phyloP scores from a whole-genome alignment of 2,113 vertebrate species.

The Bostrychus sinensis region DNA sequence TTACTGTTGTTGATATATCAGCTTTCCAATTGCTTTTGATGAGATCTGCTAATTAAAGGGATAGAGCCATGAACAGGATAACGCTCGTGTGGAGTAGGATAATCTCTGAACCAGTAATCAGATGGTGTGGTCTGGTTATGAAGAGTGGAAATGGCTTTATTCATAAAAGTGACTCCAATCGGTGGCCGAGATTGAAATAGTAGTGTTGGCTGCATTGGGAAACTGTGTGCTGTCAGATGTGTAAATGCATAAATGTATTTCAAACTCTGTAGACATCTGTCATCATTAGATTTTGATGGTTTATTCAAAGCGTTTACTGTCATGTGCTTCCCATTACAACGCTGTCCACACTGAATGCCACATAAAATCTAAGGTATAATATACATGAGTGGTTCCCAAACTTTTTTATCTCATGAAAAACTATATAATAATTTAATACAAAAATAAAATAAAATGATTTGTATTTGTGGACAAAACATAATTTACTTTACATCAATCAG shows the following conservation, averaged over 20 bases:
- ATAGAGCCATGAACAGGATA: slow-evolving; percentile 17
- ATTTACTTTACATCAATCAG: too few species aligned
- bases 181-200: background rate
- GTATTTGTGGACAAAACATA: too few species aligned
- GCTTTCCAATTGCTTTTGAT: slow-evolving; percentile 18
- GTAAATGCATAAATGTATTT: background rate
- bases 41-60: slow-evolving; percentile 22
- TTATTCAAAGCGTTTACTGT: too few species aligned
- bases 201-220: background rate
- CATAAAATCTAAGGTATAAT: too few species aligned
- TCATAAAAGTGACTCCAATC: background rate
- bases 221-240: background rate
- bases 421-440: too few species aligned
- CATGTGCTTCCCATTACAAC: too few species aligned
- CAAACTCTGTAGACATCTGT: background rate
- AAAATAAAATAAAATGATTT: too few species aligned
- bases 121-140: background rate
- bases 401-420: too few species aligned
- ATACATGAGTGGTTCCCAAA: too few species aligned
- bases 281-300: background rate
- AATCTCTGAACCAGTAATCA: slow-evolving; percentile 3
- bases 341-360: too few species aligned
- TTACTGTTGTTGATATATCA: background rate
- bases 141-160: slow-evolving; percentile 1
- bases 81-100: background rate